Percentiles rank a stretch among this genome's conserved stretches.
phyloP scores from a whole-genome alignment of 2,888 invertebrate genomes.

The Acanthosepion lycidas region DNA sequence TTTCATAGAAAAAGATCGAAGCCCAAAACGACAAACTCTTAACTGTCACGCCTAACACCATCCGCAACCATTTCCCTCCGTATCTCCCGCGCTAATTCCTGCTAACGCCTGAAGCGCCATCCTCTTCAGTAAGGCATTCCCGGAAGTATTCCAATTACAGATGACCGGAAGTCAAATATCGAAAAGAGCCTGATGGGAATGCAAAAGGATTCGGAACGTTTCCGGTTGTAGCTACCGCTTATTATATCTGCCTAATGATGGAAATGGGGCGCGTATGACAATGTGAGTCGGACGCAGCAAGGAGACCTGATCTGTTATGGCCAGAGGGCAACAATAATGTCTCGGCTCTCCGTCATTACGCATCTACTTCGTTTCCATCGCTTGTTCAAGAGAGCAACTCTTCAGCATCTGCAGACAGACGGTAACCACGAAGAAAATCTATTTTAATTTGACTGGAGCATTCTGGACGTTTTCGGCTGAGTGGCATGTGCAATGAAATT shows the following conservation, averaged over 20 bases:
- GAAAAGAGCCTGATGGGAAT: not conserved
- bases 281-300: not conserved
- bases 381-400: not conserved
- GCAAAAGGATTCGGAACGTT: not conserved
- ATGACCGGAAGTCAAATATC: not conserved
- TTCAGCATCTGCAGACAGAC: not conserved
- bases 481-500: too few relatives aligned
- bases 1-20: not conserved
- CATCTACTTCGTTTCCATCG: not conserved
- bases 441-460: not conserved
- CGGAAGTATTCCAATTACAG: slow-evolving; percentile 2
- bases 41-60: not conserved
- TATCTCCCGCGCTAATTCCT: not conserved
- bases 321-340: not conserved
- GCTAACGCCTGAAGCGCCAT: not conserved
- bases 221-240: not conserved
- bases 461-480: too few relatives aligned
- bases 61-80: not conserved
- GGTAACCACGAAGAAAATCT: not conserved
- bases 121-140: not conserved
- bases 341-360: not conserved
- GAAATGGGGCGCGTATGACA: not conserved
- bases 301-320: not conserved
- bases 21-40: not conserved
- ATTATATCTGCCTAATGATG: not conserved